These are phyloP conservation scores for Sporophila hypoxantha DNA, from an alignment of 2,113 vertebrate genomes.

Conservation along the genomic window DNA sequence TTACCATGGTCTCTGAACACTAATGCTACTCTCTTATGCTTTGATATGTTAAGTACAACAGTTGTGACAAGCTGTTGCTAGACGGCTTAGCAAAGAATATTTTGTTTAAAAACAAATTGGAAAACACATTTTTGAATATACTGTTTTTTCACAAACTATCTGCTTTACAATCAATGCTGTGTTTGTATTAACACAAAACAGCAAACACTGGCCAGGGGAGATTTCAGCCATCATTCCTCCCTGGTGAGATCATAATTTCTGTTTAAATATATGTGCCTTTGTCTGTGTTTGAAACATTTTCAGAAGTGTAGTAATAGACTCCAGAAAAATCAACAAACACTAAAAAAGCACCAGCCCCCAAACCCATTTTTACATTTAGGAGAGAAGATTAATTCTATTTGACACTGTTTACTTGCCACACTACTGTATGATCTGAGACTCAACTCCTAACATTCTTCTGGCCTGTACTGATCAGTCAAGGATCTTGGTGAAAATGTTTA, in stretches of 20 bases:
- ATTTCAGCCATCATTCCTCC: conserved; percentile 6
- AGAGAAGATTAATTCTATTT: background rate
- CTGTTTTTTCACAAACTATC: background rate
- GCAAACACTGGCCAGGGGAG: background rate
- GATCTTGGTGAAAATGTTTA: background rate
- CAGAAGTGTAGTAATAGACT: background rate
- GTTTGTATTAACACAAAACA: background rate
- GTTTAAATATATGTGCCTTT: background rate
- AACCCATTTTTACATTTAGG: background rate
- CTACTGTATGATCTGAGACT: background rate
- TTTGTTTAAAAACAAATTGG: background rate
- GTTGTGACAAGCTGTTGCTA: background rate
- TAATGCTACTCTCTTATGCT: background rate
- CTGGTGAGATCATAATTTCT: conserved; percentile 10
- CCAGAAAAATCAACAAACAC: background rate
- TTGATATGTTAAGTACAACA: background rate
- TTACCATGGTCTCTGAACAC: background rate
- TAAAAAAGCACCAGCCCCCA: background rate
- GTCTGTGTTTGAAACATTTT: background rate
- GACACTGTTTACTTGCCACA: background rate
- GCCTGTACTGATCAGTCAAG: background rate
- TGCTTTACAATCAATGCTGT: background rate
- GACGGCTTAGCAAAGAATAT: background rate
- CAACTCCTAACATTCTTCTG: background rate
- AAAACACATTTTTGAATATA: background rate